A percentile compares a stretch with the other conserved stretches of the same genome.
phyloP scores from a whole-genome alignment of 2,113 vertebrate genomes.

The Nanorana parkeri region DNA sequence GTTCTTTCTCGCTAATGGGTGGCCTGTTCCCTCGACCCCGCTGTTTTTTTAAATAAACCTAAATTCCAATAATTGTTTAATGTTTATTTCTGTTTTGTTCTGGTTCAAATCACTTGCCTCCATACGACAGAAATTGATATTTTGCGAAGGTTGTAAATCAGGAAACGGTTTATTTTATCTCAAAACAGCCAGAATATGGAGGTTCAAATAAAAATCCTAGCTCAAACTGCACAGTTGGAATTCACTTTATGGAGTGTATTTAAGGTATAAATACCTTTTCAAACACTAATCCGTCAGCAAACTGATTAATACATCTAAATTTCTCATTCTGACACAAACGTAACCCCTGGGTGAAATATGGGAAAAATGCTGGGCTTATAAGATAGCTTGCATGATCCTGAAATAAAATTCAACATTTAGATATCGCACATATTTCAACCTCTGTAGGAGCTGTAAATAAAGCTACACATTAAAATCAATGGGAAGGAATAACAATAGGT shows the following conservation, averaged over 20 bases:
- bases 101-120: slow-evolving; percentile 71
- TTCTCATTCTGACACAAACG: not conserved
- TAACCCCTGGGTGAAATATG: not conserved
- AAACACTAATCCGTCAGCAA: slow-evolving; percentile 33
- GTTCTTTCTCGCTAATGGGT: slow-evolving; percentile 71
- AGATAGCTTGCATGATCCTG: no score
- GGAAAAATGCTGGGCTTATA: not conserved
- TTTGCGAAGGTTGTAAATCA: slow-evolving; percentile 61
- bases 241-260: slow-evolving; percentile 30
- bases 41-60: slow-evolving; percentile 78
- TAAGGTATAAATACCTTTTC: slow-evolving; percentile 38
- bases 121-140: slow-evolving; percentile 72
- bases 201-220: slow-evolving; percentile 27
- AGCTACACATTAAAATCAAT: no score
- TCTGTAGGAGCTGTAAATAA: no score
- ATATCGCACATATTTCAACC: no score
- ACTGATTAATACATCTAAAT: slow-evolving; percentile 27
- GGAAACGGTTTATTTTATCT: slow-evolving; percentile 54
- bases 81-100: slow-evolving; percentile 79
- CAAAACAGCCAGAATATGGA: slow-evolving; percentile 11
- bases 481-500: no score
- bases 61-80: slow-evolving; percentile 83
- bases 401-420: no score
- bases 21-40: slow-evolving; percentile 72
- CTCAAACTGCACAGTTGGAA: slow-evolving; percentile 29